Conservation (phyloP, 2,888 invertebrate species). For the Calephelis perditalis region DNA sequence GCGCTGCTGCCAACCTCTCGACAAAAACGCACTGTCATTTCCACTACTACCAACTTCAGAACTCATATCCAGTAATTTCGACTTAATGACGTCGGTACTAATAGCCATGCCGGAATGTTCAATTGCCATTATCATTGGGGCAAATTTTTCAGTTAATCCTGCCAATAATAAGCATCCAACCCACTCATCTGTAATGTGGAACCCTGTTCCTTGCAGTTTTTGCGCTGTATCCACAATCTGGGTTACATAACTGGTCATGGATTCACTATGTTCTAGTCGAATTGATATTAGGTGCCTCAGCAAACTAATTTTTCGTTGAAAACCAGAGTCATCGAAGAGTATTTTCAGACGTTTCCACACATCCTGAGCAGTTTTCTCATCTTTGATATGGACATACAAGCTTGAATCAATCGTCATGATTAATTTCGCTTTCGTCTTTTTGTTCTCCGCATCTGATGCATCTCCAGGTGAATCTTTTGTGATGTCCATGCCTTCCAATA, state of each 20-base stretch:
- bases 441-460: constrained; percentile 1
- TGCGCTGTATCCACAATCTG: constrained; percentile 15
- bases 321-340: constrained; percentile 12
- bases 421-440: constrained; percentile 20
- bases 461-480: neutral
- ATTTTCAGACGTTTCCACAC: constrained; percentile 14
- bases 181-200: constrained; percentile 14
- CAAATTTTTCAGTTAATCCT: constrained; percentile 19
- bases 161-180: constrained; percentile 16
- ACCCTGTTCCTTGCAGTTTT: constrained; percentile 16
- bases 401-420: constrained; percentile 21
- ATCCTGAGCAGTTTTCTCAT: constrained; percentile 18
- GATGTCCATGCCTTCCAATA: constrained; percentile 7
- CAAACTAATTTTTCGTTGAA: constrained; percentile 11
- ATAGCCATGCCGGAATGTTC: constrained; percentile 15
- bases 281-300: constrained; percentile 12
- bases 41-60: constrained; percentile 18
- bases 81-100: constrained; percentile 15
- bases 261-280: constrained; percentile 14
- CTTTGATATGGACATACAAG: constrained; percentile 29
- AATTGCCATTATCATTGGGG: constrained; percentile 21
- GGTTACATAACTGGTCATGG: constrained; percentile 12
- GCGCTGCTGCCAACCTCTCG: constrained; percentile 1
- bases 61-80: constrained; percentile 25
- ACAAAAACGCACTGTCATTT: constrained; percentile 6